Evolutionary conservation across 2,797 vertebrate species (phyloP).

Genomic region (Myotis findleyi): DNA sequence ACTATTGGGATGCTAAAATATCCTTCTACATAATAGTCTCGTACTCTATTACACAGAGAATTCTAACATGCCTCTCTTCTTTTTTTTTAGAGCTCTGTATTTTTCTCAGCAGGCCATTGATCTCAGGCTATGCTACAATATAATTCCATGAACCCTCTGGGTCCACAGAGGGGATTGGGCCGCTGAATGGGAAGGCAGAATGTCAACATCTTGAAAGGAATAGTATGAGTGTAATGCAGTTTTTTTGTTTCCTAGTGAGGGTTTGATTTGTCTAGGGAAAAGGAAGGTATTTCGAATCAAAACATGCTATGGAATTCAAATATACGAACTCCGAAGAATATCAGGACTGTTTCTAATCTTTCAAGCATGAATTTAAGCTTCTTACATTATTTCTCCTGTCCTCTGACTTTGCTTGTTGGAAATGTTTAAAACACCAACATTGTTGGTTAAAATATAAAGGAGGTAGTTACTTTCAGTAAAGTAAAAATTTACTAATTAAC

Average conservation of each 20-base stretch:
- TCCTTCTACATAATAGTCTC: not conserved
- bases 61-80: not conserved
- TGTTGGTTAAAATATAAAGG: not conserved
- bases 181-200: not conserved
- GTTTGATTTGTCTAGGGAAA: slow-evolving; percentile 4
- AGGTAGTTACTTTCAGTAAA: not conserved
- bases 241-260: slow-evolving; percentile 9
- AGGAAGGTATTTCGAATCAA: slow-evolving; percentile 12
- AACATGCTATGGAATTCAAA: not conserved
- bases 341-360: not conserved
- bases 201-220: slow-evolving; percentile 26
- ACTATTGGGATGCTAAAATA: not conserved
- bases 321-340: not conserved
- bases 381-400: not conserved
- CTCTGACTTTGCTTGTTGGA: not conserved
- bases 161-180: not conserved
- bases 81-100: not conserved
- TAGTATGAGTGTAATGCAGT: not conserved
- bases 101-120: slow-evolving; percentile 5
- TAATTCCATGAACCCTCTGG: not conserved
- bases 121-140: not conserved
- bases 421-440: not conserved
- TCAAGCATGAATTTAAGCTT: not conserved
- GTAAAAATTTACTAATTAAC: not conserved
- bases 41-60: not conserved